These are phyloP conservation scores for Clarias pachynema DNA, from an alignment of 2,797 vertebrate genomes.

Conservation along the genomic window DNA sequence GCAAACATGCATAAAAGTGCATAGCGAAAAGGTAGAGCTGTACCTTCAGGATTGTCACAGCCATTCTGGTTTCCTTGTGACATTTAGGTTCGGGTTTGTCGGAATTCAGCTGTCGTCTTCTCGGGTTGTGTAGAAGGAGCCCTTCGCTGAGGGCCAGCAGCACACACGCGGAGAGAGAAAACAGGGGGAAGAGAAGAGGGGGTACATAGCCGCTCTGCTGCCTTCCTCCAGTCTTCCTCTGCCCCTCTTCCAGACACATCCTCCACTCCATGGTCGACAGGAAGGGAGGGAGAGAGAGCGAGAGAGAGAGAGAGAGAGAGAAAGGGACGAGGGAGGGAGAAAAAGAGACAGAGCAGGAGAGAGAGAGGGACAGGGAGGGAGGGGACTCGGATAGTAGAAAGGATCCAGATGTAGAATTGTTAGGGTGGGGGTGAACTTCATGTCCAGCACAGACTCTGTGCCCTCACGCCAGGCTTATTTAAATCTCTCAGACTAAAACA, in stretches of 20 bases:
- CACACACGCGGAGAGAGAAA: constrained; percentile 45
- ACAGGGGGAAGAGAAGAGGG: constrained; percentile 47
- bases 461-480: constrained; percentile 29
- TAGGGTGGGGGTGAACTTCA: constrained; percentile 49
- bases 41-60: constrained; percentile 74
- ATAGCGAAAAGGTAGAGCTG: constrained; percentile 17
- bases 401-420: constrained; percentile 46
- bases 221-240: constrained; percentile 53
- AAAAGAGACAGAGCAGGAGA: constrained; percentile 1
- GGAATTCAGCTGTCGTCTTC: constrained; percentile 52
- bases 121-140: constrained; percentile 55
- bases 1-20: background rate
- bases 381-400: constrained; percentile 37
- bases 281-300: constrained; percentile 64
- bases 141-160: constrained; percentile 59
- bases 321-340: background rate
- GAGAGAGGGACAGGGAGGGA: constrained; percentile 35
- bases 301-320: background rate
- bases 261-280: constrained; percentile 74
- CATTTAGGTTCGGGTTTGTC: constrained; percentile 74
- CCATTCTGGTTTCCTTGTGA: constrained; percentile 71
- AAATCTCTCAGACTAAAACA: background rate
- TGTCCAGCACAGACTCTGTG: constrained; percentile 51
- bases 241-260: constrained; percentile 71
- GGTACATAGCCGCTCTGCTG: constrained; percentile 49